phyloP scores from a whole-genome alignment of 2,797 vertebrate species.

The Trematomus bernacchii region DNA sequence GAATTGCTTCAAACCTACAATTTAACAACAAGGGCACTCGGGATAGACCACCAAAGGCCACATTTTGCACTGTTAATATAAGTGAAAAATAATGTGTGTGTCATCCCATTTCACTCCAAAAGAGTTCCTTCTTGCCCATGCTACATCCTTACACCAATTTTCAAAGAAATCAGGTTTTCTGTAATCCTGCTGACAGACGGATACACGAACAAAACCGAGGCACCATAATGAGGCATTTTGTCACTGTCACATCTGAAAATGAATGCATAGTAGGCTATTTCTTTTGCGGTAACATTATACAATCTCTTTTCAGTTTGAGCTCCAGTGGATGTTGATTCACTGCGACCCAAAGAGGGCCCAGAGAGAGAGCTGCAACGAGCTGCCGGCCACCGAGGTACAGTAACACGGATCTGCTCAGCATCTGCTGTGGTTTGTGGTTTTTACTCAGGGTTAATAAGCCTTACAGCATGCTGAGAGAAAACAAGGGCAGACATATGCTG shows the following conservation, averaged over 20 bases:
- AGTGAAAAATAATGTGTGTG: too few species aligned
- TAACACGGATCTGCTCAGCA: slow-evolving; percentile 63
- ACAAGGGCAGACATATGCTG: slow-evolving; percentile 31
- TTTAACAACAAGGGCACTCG: not conserved
- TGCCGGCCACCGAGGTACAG: slow-evolving; percentile 86
- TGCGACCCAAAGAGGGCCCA: slow-evolving; percentile 89
- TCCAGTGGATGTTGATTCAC: slow-evolving; percentile 91
- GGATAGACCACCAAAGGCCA: too few species aligned
- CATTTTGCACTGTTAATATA: too few species aligned
- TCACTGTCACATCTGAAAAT: slow-evolving; percentile 5
- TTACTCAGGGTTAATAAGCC: slow-evolving; percentile 34
- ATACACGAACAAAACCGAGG: not conserved
- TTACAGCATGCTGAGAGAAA: slow-evolving; percentile 29
- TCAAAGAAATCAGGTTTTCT: too few species aligned
- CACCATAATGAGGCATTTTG: not conserved
- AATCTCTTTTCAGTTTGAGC: slow-evolving; percentile 83
- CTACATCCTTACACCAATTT: too few species aligned
- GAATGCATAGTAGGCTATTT: not conserved
- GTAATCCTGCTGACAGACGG: too few species aligned
- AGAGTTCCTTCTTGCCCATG: too few species aligned
- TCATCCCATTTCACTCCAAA: too few species aligned
- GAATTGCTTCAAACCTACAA: slow-evolving; percentile 31
- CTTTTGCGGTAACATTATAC: slow-evolving; percentile 29
- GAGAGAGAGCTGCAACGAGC: slow-evolving; percentile 87
- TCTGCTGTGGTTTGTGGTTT: slow-evolving; percentile 63